These are phyloP conservation scores for Scalopus aquaticus DNA, from an alignment of 2,113 vertebrate species.

Conservation along the genomic window DNA sequence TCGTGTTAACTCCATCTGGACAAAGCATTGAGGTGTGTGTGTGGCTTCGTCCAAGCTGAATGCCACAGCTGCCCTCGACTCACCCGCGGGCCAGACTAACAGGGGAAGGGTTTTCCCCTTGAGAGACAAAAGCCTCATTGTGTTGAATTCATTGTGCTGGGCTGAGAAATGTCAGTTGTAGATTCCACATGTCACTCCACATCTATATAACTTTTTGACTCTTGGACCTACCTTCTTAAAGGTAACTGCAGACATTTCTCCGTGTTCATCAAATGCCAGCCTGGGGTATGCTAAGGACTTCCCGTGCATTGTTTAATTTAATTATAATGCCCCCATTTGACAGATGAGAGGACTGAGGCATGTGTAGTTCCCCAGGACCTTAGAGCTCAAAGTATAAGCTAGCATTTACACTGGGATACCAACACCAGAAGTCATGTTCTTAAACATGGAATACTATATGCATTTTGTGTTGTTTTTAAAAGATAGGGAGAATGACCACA, in stretches of 20 bases:
- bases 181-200: background rate
- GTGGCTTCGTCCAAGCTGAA: slow-evolving; percentile 37
- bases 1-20: slow-evolving; percentile 80
- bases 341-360: background rate
- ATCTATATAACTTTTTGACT: rapidly evolving
- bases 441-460: background rate
- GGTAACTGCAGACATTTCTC: background rate
- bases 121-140: background rate
- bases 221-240: rapidly evolving
- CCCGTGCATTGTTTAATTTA: background rate
- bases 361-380: background rate
- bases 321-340: background rate
- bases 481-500: background rate
- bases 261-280: background rate
- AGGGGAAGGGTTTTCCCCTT: background rate
- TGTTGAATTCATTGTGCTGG: background rate
- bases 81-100: background rate
- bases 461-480: background rate
- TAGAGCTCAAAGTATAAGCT: too few relatives aligned
- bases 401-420: background rate
- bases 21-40: slow-evolving; percentile 70
- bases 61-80: background rate
- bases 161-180: background rate
- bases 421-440: background rate
- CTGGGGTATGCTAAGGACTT: background rate